A percentile compares a stretch with the other conserved stretches of the same genome.
These are phyloP conservation scores for Liopterus haemorrhoidalis DNA, from an alignment of 2,888 invertebrate species.

Conservation along the genomic window DNA sequence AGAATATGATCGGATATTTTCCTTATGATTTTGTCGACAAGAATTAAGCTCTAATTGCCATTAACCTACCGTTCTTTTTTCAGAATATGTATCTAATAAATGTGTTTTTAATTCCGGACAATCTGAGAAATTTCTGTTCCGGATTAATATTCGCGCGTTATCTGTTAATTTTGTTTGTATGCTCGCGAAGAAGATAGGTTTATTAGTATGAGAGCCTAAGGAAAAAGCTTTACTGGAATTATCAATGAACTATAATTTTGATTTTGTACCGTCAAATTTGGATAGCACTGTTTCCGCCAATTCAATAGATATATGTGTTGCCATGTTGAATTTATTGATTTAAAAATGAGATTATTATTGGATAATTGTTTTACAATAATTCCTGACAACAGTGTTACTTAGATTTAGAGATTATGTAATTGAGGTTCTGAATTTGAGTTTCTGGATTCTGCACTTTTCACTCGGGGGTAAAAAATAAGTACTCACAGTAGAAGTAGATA, in stretches of 20 bases:
- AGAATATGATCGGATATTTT: slow-evolving; percentile 32
- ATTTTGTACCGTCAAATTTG: slow-evolving; percentile 23
- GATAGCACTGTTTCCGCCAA: slow-evolving; percentile 22
- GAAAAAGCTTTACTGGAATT: slow-evolving; percentile 20
- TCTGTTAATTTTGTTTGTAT: slow-evolving; percentile 29
- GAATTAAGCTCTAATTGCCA: slow-evolving; percentile 36
- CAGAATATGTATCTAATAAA: slow-evolving; percentile 26
- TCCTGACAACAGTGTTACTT: too few species aligned
- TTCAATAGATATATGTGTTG: slow-evolving; percentile 24
- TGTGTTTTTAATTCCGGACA: slow-evolving; percentile 28
- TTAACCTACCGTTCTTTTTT: slow-evolving; percentile 33
- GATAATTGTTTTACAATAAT: too few species aligned
- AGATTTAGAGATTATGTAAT: too few species aligned
- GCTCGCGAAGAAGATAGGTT: slow-evolving; percentile 23
- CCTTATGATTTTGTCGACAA: slow-evolving; percentile 30
- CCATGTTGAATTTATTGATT: too few species aligned
- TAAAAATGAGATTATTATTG: too few species aligned
- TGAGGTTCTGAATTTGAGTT: too few species aligned
- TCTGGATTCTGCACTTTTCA: too few species aligned
- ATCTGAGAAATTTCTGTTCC: slow-evolving; percentile 25
- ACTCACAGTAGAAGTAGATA: too few species aligned
- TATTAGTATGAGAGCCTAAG: slow-evolving; percentile 10
- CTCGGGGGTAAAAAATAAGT: too few species aligned
- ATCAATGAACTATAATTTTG: slow-evolving; percentile 22
- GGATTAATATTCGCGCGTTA: slow-evolving; percentile 24